These are phyloP conservation scores for Tipula unca DNA, from an alignment of 2,888 invertebrate species.

Conservation along the genomic window DNA sequence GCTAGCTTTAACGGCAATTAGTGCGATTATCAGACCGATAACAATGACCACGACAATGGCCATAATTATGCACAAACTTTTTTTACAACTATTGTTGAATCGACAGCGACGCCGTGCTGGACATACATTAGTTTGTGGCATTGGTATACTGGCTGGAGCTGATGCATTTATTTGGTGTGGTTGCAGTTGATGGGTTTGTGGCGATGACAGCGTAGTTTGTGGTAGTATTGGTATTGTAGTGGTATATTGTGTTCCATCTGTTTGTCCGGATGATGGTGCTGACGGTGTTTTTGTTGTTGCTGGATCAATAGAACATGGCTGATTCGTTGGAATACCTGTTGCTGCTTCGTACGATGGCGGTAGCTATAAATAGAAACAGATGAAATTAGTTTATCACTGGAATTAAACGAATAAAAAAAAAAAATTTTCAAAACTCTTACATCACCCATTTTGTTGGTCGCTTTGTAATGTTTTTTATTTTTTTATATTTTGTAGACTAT, in stretches of 20 bases:
- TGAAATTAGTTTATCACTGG: too few species aligned
- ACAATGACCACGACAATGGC: not conserved
- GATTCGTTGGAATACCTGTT: not conserved
- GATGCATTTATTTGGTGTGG: not conserved
- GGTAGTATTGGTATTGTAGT: not conserved
- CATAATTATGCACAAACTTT: not conserved
- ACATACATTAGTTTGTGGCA: not conserved
- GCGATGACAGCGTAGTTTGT: not conserved
- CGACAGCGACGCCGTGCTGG: not conserved
- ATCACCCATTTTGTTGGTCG: too few species aligned
- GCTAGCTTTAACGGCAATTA: not conserved
- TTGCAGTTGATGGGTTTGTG: not conserved
- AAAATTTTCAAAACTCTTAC: too few species aligned
- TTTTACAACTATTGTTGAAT: not conserved
- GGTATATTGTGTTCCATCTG: not conserved
- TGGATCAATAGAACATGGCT: too few species aligned
- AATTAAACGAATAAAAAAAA: too few species aligned
- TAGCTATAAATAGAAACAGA: not conserved
- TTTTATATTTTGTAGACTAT: too few species aligned
- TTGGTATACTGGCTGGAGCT: not conserved
- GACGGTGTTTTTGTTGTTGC: not conserved
- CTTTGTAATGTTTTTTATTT: too few species aligned
- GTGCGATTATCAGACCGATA: not conserved
- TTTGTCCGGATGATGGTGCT: not conserved
- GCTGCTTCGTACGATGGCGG: not conserved